Evolutionary conservation across 2,888 invertebrate species (phyloP), one percentile per base, ranked within the genome.

Genomic region (Cephus rjabovi): DNA sequence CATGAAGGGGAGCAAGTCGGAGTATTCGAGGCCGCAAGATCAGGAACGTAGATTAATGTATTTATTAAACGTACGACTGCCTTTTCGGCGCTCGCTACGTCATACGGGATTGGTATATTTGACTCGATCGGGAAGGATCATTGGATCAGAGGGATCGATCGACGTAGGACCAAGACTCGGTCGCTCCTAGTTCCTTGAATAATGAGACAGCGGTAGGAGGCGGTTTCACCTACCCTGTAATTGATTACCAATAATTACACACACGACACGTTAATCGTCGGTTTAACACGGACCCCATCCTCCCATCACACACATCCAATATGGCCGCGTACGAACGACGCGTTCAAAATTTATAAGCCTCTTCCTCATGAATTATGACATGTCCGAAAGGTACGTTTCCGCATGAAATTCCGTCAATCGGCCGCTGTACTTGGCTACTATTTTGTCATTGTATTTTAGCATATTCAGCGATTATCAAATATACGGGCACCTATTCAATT

Each of bases 41-140:
- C 81, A 75, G 56, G 77, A 81, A 82, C 77, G 79, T 77, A 82
- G 84, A 84, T 84, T 84, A 84, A 84, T 83, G 83, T 83, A 83
- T 84, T 84, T 84, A 84, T 84, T 83, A 82, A 84, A 81, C 79
- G 79, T 78, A 81, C 79, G 75, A 75, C 76, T 75, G 56, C 76
- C 79, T 73, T 81, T 80, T 80, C 77, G 75, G 73, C 74, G 35
- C 71, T 71, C 11, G 31, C 30, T 31, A 71, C 71, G 12, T 34
- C 9, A 33, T 31, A 71, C 33, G 15, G 56, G 56, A 56, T 56
- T 9, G 56, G 56, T 56, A 56, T 56, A 23, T 23, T 56, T 56
- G 73, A 33, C 73, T 33, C 73, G 33, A 30, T 34, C 73, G 33
- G 23, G 11, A 33, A 73, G 30, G n/a, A 69, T n/a, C 34, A 34